Evolutionary conservation across 2,888 invertebrate genomes (phyloP).

Genomic region (Dolomedes plantarius): DNA sequence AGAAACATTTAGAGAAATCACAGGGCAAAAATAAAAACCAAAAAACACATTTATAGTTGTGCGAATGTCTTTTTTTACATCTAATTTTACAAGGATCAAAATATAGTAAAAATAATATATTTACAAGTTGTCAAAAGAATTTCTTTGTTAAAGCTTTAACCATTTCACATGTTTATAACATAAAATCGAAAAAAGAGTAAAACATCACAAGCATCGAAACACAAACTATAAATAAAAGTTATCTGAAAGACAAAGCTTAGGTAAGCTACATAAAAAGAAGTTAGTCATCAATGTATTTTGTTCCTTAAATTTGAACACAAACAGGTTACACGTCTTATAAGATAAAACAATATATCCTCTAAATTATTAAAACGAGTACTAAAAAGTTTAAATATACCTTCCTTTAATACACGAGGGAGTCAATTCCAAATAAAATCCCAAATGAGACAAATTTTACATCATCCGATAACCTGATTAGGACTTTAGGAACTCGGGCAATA

Average conservation of each 20-base stretch:
- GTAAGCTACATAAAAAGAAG: background rate
- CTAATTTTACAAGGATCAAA: slow-evolving; percentile 14
- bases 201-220: background rate
- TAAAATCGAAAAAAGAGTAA: background rate
- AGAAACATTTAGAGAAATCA: background rate
- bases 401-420: no score
- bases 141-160: background rate
- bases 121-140: slow-evolving; percentile 5
- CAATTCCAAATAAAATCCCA: no score
- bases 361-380: no score
- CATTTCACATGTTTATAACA: background rate
- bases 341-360: no score
- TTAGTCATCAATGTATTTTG: background rate
- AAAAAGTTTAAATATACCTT: no score
- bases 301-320: background rate
- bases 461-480: no score
- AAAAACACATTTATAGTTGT: background rate
- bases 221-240: slow-evolving; percentile 1
- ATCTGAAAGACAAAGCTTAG: background rate
- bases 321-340: no score
- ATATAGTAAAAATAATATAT: background rate
- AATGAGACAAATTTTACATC: no score
- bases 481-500: background rate
- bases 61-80: background rate
- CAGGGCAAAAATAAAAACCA: no score